These are phyloP conservation scores for Neomicropteryx cornuta DNA, from an alignment of 1,140 invertebrate species.

Conservation along the genomic window DNA sequence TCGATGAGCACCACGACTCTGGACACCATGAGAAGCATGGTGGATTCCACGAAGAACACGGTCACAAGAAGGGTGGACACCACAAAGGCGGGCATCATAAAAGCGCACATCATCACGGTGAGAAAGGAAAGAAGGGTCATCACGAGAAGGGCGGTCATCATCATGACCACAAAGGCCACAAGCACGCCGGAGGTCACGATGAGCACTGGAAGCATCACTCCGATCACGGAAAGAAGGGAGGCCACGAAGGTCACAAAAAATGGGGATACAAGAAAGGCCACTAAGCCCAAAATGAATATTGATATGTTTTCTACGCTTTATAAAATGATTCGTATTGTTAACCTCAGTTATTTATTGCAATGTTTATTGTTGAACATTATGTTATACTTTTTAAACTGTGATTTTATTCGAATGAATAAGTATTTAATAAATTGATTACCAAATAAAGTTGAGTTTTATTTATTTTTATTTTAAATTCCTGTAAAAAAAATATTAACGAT, in stretches of 20 bases:
- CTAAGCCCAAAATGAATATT: too few species aligned
- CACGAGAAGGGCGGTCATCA: conserved; percentile 50
- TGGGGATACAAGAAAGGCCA: conserved; percentile 42
- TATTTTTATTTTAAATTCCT: too few species aligned
- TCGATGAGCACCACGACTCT: conserved; percentile 64
- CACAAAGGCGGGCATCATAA: conserved; percentile 58
- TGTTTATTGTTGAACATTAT: too few species aligned
- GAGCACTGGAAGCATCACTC: conserved; percentile 45
- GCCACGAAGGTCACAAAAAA: conserved; percentile 41
- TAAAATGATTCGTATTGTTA: too few species aligned
- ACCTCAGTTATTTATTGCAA: too few species aligned
- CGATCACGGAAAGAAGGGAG: conserved; percentile 51
- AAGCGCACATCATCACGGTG: conserved; percentile 50
- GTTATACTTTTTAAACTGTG: too few species aligned
- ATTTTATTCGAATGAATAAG: too few species aligned
- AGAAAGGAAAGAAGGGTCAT: conserved; percentile 59
- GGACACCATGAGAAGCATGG: conserved; percentile 57
- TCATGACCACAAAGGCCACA: conserved; percentile 31
- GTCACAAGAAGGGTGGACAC: conserved; percentile 52
- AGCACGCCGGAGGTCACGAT: conserved; percentile 42
- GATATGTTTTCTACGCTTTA: too few species aligned
- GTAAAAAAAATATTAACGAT: too few species aligned
- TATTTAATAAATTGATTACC: too few species aligned
- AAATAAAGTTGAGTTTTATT: too few species aligned
- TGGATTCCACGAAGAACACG: conserved; percentile 52